Conservation (phyloP, 2,113 vertebrate genomes). For the Felis catus region F.catus_Fca126_mat1.0 CM031420.1:137558501-137559000, state of each 20-base stretch:
- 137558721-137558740: background rate
- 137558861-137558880: background rate
- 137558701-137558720: background rate
- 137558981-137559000: background rate
- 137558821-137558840: background rate
- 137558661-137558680: background rate
- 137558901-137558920: background rate
- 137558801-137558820: background rate
- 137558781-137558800: background rate
- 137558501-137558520: background rate
- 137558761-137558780: background rate
- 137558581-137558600: background rate
- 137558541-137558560: background rate
- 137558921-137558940: background rate
- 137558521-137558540: background rate
- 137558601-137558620: background rate
- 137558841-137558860: background rate
- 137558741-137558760: background rate
- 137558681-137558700: background rate
- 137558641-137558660: background rate
- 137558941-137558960: background rate
- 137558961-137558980: background rate
- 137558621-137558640: background rate
- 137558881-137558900: background rate
- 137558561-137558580: background rate